Evolutionary conservation across 2,113 vertebrate species (phyloP).

Genomic region (Cygnus atratus): DNA sequence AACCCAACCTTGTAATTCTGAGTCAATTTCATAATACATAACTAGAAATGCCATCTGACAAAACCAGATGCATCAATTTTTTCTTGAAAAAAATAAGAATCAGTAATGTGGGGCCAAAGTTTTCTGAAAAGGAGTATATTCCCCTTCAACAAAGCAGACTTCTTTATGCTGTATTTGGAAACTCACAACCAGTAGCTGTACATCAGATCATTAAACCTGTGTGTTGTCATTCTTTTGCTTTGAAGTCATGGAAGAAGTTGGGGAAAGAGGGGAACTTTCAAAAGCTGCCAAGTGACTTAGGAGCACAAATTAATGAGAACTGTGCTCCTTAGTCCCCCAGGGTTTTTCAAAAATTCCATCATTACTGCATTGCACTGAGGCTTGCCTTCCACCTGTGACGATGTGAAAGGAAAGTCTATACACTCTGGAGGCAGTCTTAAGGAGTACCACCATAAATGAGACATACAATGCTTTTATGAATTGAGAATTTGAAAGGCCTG

Average conservation of each 20-base stretch:
- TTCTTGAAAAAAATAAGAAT: background rate
- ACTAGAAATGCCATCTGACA: background rate
- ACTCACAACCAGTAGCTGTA: background rate
- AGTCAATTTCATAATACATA: background rate
- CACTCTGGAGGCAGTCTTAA: background rate
- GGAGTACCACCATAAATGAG: background rate
- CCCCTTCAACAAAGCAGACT: background rate
- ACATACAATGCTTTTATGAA: slow-evolving; percentile 15
- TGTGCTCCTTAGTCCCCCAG: background rate
- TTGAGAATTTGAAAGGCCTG: slow-evolving; percentile 45
- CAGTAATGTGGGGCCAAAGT: background rate
- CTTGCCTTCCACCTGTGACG: background rate
- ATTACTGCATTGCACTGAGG: background rate
- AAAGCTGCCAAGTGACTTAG: slow-evolving; percentile 14
- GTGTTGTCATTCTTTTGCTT: background rate
- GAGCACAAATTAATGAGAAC: slow-evolving; percentile 27
- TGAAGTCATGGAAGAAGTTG: background rate
- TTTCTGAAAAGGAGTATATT: background rate
- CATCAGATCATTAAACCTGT: background rate
- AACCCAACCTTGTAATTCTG: background rate
- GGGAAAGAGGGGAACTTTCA: background rate
- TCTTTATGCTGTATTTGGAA: background rate
- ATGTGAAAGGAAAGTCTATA: background rate
- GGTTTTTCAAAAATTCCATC: slow-evolving; percentile 20
- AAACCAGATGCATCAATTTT: background rate